These are phyloP conservation scores for Sterna hirundo DNA, from an alignment of 2,113 vertebrate genomes.

Conservation along the genomic window DNA sequence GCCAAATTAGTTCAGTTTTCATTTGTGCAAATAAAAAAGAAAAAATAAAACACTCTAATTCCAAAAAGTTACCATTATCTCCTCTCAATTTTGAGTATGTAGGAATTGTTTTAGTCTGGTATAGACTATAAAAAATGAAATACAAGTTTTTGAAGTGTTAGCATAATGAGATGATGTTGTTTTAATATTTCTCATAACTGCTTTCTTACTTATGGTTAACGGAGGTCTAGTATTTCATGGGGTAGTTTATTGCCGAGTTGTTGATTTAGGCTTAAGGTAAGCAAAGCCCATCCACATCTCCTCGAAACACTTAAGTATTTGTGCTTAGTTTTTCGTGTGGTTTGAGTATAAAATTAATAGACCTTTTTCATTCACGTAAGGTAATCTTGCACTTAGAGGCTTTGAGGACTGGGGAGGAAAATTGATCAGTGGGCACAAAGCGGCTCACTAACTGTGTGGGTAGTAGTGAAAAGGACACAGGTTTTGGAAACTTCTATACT, in stretches of 20 bases:
- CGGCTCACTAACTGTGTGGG: background rate
- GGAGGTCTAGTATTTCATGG: background rate
- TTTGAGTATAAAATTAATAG: background rate
- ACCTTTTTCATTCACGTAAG: background rate
- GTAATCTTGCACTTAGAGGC: background rate
- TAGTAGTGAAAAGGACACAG: background rate
- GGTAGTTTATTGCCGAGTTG: background rate
- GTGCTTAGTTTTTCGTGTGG: background rate
- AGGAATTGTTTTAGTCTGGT: background rate
- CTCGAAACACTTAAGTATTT: background rate
- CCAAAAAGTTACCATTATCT: background rate
- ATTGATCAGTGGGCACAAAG: background rate
- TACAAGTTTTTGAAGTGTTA: background rate
- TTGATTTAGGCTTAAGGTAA: background rate
- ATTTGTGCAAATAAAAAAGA: background rate
- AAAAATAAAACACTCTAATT: background rate
- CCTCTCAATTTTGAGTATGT: background rate
- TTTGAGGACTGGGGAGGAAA: background rate
- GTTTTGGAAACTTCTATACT: background rate
- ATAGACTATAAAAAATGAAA: background rate
- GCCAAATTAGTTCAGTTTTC: background rate
- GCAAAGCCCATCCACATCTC: background rate
- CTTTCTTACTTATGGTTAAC: background rate
- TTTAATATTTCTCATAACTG: background rate
- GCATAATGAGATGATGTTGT: background rate